phyloP scores from a whole-genome alignment of 2,113 vertebrate species.

The Jaculus jaculus region DNA sequence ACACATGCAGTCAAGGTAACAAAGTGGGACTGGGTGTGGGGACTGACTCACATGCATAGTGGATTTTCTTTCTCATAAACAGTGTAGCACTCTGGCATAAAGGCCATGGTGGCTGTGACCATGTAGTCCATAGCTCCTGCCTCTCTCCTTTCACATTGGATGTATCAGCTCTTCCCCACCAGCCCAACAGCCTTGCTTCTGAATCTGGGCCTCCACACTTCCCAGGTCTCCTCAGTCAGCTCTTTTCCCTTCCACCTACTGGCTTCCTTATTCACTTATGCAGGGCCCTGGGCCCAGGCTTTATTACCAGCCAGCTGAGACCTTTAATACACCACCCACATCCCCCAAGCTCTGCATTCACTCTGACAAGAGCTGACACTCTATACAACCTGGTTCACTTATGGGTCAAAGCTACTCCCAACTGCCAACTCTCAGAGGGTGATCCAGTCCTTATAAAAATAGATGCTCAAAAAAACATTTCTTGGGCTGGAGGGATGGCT shows the following conservation, averaged over 20 bases:
- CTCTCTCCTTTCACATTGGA: too few species aligned
- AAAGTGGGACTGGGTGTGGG: rapidly evolving
- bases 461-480: neutral
- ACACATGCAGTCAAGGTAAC: neutral
- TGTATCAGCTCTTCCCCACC: too few species aligned
- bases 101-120: neutral
- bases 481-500: too few species aligned
- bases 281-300: neutral
- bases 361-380: too few species aligned
- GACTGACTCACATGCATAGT: rapidly evolving
- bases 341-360: neutral
- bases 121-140: too few species aligned
- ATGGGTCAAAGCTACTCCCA: neutral
- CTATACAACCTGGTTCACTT: too few species aligned
- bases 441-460: neutral
- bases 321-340: too few species aligned
- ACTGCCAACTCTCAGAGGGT: neutral
- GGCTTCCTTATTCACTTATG: neutral
- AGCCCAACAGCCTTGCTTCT: too few species aligned
- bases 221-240: neutral
- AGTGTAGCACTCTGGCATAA: neutral
- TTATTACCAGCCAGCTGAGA: neutral
- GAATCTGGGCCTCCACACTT: neutral
- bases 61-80: neutral
- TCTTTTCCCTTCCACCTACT: neutral